These are phyloP conservation scores for Prochilodus magdalenae DNA, from an alignment of 2,113 vertebrate genomes.

Conservation along the genomic window DNA sequence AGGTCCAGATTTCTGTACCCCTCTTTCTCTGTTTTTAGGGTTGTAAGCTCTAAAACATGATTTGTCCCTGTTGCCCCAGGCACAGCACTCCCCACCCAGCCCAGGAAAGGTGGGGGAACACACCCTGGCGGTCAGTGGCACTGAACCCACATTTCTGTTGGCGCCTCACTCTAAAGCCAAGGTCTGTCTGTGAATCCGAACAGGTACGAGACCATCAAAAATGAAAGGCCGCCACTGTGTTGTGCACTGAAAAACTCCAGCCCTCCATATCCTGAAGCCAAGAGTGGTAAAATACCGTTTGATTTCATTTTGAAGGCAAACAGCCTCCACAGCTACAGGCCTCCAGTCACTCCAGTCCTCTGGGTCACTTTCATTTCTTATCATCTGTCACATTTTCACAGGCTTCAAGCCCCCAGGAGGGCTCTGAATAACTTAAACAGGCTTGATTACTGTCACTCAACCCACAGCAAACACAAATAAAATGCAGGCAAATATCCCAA, in stretches of 20 bases:
- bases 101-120: not conserved
- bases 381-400: conserved; percentile 20
- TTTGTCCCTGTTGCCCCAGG: not conserved
- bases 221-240: conserved; percentile 32
- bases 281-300: conserved; percentile 31
- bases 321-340: conserved; percentile 7
- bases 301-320: conserved; percentile 26
- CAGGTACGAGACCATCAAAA: conserved; percentile 18
- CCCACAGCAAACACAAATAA: conserved; percentile 56
- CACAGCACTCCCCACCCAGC: not conserved
- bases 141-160: conserved; percentile 64
- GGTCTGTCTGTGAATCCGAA: not conserved
- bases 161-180: conserved; percentile 55
- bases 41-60: conserved; percentile 3
- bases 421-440: conserved; percentile 13
- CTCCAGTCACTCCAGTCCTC: not conserved
- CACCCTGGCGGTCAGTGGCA: conserved; percentile 67
- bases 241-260: conserved; percentile 3
- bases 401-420: conserved; percentile 24
- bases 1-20: not conserved
- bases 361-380: conserved; percentile 27
- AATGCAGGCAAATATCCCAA: conserved; percentile 43
- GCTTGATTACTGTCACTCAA: conserved; percentile 39
- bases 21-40: not conserved
- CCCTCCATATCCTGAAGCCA: conserved; percentile 23